Conservation (phyloP, 2,797 vertebrate genomes). For the Falco cherrug region DNA sequence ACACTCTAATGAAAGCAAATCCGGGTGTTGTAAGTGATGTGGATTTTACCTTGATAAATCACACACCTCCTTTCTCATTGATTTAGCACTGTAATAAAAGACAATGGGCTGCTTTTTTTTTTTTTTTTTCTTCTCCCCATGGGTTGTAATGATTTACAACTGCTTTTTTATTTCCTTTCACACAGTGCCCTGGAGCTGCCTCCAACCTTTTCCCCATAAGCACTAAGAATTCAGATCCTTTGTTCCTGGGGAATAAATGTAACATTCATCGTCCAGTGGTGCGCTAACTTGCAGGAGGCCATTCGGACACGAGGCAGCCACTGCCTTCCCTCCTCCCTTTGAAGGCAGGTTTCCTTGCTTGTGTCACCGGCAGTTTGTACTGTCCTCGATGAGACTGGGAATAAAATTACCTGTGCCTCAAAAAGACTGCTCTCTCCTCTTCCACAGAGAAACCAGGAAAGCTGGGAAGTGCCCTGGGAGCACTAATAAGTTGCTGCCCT, state of each 20-base stretch:
- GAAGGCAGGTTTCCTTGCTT: background rate
- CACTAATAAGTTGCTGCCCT: background rate
- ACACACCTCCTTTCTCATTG: background rate
- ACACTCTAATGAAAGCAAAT: background rate
- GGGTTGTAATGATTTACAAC: slow-evolving; percentile 19
- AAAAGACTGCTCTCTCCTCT: background rate
- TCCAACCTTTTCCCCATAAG: slow-evolving; percentile 17
- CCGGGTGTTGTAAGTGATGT: background rate
- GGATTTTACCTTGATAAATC: slow-evolving; percentile 19
- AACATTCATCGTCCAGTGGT: background rate
- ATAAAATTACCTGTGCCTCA: background rate
- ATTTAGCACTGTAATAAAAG: background rate
- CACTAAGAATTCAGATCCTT: background rate
- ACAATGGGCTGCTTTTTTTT: background rate
- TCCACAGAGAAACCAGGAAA: background rate
- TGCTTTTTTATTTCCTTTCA: slow-evolving; percentile 45
- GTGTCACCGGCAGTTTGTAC: background rate
- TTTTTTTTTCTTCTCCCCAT: background rate
- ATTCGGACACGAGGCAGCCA: background rate
- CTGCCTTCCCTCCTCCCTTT: background rate
- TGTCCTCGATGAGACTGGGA: background rate
- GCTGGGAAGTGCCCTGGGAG: background rate
- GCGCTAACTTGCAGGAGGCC: background rate
- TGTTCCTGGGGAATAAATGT: background rate
- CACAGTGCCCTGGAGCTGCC: background rate